Conservation (phyloP, 2,797 vertebrate species). For the Nyctalus aviator region DNA sequence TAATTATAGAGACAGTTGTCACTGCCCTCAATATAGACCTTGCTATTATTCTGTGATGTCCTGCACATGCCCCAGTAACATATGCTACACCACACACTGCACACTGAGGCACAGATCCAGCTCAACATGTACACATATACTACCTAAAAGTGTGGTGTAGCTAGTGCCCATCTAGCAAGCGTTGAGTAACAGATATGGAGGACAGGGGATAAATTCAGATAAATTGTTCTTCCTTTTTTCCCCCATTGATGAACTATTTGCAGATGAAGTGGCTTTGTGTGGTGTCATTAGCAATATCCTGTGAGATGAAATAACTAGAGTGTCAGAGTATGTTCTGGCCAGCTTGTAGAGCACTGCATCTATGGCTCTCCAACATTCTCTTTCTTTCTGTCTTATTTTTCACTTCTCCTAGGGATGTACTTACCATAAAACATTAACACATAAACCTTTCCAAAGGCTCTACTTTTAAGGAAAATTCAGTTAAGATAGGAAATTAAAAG, state of each 20-base stretch:
- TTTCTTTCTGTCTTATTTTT: neutral
- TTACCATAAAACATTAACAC: neutral
- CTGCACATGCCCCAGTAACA: neutral
- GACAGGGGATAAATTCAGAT: neutral
- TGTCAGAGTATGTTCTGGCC: neutral
- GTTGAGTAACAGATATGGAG: neutral
- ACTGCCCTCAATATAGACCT: neutral
- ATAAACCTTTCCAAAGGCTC: neutral
- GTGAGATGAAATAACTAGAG: neutral
- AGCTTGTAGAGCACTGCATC: neutral
- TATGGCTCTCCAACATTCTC: neutral
- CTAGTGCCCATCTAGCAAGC: neutral
- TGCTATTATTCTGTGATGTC: no score
- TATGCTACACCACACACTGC: no score
- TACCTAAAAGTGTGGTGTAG: neutral
- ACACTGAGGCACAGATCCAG: neutral
- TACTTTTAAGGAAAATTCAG: neutral
- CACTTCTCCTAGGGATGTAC: neutral
- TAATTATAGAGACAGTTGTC: neutral
- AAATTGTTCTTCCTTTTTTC: neutral
- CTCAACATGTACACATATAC: fast-evolving
- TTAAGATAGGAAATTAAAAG: neutral
- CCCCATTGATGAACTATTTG: neutral
- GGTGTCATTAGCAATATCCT: neutral
- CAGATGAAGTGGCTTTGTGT: neutral